phyloP scores from a whole-genome alignment of 2,113 vertebrate genomes.

The Pedetes capensis region DNA sequence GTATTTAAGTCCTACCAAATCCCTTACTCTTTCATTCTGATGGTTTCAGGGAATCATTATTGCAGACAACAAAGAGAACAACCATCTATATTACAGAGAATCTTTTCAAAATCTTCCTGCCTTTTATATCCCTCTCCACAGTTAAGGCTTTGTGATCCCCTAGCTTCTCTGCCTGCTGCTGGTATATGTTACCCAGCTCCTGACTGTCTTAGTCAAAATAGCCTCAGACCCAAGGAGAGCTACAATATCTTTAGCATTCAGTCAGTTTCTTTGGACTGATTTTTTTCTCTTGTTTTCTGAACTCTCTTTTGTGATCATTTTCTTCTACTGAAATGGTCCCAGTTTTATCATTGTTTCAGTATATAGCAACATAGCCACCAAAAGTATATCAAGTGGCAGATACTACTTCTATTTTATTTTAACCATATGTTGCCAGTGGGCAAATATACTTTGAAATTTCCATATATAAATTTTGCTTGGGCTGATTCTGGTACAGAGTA shows the following conservation, averaged over 20 bases:
- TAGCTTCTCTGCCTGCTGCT: not conserved
- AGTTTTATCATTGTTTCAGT: slow-evolving; percentile 25
- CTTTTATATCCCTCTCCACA: not conserved
- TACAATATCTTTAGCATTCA: not conserved
- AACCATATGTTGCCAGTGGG: not conserved
- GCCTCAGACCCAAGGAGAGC: not conserved
- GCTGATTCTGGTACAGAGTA: slow-evolving; percentile 45
- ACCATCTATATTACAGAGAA: not conserved
- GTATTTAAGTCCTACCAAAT: not conserved
- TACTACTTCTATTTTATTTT: slow-evolving; percentile 42
- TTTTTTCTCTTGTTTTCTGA: not conserved
- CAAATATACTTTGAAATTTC: slow-evolving; percentile 34
- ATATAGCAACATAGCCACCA: not conserved
- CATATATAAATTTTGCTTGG: not conserved
- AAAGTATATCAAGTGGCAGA: not conserved
- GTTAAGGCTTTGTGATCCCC: not conserved
- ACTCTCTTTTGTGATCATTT: not conserved
- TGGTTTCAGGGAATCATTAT: not conserved
- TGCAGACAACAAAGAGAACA: not conserved
- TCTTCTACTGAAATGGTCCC: not conserved
- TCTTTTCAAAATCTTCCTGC: not conserved
- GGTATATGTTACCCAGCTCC: rapidly evolving
- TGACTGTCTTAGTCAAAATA: not conserved
- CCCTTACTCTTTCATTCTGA: not conserved
- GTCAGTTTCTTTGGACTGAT: not conserved